These are phyloP conservation scores for Shargacucullia verbasci DNA, from an alignment of 2,888 invertebrate genomes.

Conservation along the genomic window DNA sequence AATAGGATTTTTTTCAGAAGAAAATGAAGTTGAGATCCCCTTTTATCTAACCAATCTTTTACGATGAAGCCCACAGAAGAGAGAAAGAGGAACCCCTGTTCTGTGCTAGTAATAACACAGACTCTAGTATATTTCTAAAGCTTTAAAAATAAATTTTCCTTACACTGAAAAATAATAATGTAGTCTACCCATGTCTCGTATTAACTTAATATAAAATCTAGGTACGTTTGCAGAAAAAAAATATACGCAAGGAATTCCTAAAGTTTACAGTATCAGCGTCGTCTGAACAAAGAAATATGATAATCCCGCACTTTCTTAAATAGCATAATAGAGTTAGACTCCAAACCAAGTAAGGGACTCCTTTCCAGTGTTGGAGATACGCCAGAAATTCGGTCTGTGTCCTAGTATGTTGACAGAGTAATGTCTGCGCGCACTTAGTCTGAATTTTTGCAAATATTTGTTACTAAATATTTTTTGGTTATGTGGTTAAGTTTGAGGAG, in stretches of 20 bases:
- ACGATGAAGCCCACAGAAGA: no score
- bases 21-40: no score
- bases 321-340: conserved; percentile 20
- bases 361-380: conserved; percentile 28
- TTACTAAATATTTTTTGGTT: no score
- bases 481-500: no score
- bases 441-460: conserved; percentile 1
- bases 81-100: no score
- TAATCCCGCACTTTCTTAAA: conserved; percentile 37
- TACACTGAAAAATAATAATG: neutral
- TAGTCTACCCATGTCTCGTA: conserved; percentile 8
- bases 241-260: conserved; percentile 6
- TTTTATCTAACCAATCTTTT: no score
- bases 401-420: conserved; percentile 24
- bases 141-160: no score
- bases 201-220: conserved; percentile 29
- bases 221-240: conserved; percentile 33
- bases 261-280: conserved; percentile 23
- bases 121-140: no score
- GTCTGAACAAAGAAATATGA: conserved; percentile 34
- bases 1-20: no score
- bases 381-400: conserved; percentile 33
- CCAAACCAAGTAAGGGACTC: conserved; percentile 14
- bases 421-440: conserved; percentile 6
- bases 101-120: no score